Evolutionary conservation across 2,113 vertebrate genomes (phyloP).

Genomic region (Rousettus leschenaultii): DNA sequence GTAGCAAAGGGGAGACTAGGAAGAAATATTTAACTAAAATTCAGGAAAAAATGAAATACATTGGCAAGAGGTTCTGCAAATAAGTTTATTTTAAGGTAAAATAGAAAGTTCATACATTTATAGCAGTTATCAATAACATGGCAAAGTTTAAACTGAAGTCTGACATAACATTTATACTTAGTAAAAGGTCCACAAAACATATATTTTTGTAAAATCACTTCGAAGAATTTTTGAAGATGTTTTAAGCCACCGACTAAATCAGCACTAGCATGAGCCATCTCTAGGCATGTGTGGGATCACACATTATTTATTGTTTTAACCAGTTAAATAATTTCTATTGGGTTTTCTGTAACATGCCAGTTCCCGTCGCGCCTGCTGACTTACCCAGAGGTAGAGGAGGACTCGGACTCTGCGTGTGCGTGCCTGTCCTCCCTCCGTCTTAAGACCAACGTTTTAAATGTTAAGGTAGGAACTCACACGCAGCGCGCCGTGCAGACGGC

Average conservation of each 20-base stretch:
- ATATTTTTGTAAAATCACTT: background rate
- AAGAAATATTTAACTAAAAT: background rate
- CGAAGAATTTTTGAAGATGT: background rate
- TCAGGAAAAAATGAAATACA: background rate
- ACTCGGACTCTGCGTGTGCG: no score
- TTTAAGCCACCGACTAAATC: background rate
- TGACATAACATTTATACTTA: background rate
- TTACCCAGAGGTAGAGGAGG: background rate
- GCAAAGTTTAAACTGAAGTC: background rate
- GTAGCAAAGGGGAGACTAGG: background rate
- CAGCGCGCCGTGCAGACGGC: accelerated
- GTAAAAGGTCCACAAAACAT: background rate
- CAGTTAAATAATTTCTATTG: background rate
- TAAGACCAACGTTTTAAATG: background rate
- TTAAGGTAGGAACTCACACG: no score
- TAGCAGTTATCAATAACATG: background rate
- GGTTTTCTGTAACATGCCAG: background rate
- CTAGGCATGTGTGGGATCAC: background rate
- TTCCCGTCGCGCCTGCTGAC: background rate
- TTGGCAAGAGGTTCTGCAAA: background rate
- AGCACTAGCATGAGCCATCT: accelerated
- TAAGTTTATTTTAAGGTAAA: background rate
- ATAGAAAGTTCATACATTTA: background rate
- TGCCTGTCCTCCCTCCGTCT: background rate
- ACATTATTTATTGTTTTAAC: background rate